Conservation (phyloP, 1,140 invertebrate genomes). For the Limonius californicus region DNA sequence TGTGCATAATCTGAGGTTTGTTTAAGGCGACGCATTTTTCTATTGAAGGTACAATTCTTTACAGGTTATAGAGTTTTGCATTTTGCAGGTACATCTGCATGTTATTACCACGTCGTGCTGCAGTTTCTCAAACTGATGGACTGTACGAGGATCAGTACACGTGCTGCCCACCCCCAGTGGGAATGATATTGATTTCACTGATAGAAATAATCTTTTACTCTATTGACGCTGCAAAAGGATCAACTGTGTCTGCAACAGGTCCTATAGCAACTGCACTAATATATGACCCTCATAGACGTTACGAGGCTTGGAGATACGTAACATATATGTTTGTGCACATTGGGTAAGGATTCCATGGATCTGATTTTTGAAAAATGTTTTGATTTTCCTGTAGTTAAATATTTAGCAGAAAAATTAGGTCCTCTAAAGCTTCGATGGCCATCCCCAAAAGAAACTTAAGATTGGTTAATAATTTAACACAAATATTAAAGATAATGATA, state of each 20-base stretch:
- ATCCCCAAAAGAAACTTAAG: too few relatives aligned
- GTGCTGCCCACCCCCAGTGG: slow-evolving; percentile 65
- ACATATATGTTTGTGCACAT: slow-evolving; percentile 96
- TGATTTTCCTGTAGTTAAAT: too few relatives aligned
- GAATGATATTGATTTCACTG: slow-evolving; percentile 75
- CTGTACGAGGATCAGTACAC: neutral
- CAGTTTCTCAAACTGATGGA: slow-evolving; percentile 21
- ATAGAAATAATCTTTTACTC: slow-evolving; percentile 68
- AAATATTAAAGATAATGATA: too few relatives aligned
- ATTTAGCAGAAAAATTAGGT: too few relatives aligned
- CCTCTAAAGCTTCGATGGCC: too few relatives aligned
- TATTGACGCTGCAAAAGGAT: slow-evolving; percentile 52
- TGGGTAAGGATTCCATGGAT: too few relatives aligned
- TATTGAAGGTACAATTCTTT: too few relatives aligned
- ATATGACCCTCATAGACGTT: slow-evolving; percentile 84
- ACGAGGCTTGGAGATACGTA: slow-evolving; percentile 86
- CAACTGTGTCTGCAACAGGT: slow-evolving; percentile 52
- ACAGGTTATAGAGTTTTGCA: neutral
- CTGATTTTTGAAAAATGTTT: too few relatives aligned
- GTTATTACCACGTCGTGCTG: slow-evolving; percentile 49
- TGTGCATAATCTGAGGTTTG: too few relatives aligned
- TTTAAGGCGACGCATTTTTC: too few relatives aligned
- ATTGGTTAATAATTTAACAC: too few relatives aligned
- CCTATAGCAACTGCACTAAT: slow-evolving; percentile 76
- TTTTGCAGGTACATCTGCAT: slow-evolving; percentile 31